Evolutionary conservation across 2,797 vertebrate genomes (phyloP).

Genomic region (Myotis pilosus): DNA sequence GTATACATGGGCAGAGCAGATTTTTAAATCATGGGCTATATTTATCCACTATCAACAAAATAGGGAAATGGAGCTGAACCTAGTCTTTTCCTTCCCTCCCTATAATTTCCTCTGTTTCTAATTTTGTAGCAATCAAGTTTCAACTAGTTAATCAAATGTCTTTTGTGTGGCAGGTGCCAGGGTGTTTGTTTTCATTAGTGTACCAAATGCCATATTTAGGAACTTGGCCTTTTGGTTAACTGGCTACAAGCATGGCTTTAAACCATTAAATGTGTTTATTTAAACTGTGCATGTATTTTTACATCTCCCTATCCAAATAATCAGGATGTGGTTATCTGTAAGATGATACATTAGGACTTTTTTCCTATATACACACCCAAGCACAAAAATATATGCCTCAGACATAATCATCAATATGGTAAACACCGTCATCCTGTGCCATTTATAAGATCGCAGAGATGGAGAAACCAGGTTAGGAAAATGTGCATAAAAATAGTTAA

Average conservation of each 20-base stretch:
- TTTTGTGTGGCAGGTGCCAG: conserved; percentile 82
- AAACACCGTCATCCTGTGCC: conserved; percentile 53
- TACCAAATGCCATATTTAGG: conserved; percentile 82
- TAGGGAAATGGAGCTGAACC: conserved; percentile 55
- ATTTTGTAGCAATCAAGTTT: conserved; percentile 78
- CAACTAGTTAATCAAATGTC: conserved; percentile 82
- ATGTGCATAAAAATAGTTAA: conserved; percentile 60
- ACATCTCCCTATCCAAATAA: conserved; percentile 81
- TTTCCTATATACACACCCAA: conserved; percentile 78
- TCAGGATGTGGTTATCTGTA: conserved; percentile 87
- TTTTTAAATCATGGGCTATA: conserved; percentile 61
- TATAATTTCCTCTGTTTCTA: conserved; percentile 75
- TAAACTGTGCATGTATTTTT: conserved; percentile 85
- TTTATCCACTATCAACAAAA: conserved; percentile 76
- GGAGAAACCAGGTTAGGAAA: conserved; percentile 45
- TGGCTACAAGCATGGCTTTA: conserved; percentile 79
- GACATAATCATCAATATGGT: conserved; percentile 62
- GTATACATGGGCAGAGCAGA: neutral
- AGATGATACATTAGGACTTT: conserved; percentile 77
- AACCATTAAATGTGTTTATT: conserved; percentile 82
- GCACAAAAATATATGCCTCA: conserved; percentile 80
- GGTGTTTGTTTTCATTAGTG: conserved; percentile 84
- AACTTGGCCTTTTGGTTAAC: conserved; percentile 80
- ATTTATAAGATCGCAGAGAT: conserved; percentile 51
- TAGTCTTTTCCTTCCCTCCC: conserved; percentile 61